Evolutionary conservation across 2,888 invertebrate species (phyloP), one percentile per base, ranked within the genome.

Genomic region (Oscheius sp.): DNA sequence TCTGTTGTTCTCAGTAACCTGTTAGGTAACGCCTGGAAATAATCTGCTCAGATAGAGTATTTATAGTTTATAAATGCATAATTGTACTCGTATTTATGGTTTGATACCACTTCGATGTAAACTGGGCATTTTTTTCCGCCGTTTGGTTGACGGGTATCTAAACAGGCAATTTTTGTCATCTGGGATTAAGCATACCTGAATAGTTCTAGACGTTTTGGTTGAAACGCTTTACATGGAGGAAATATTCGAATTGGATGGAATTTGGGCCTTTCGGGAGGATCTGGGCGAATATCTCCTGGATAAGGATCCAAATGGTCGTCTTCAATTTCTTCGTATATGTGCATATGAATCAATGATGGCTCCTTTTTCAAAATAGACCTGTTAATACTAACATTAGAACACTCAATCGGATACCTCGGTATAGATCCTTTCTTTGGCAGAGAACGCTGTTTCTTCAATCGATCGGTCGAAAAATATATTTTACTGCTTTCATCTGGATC

Each of bases 301-400:
- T 63, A 38, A 12, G 76, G 76, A 30, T 68, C 67, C 63, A 76
- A 49, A 49, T 74, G 70, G 56, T 76, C 76, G 14, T 73, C 72
- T 64, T 76, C 70, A 22, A 76, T 76, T 33, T 76, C 76, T 33
- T 76, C 76, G 49, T 76, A 76, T 59, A 76, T 76, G 41, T 68
- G 68, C 28, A 32, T 41, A 22, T 70, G 73, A 33, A 70, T 72
- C n/a, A 71, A 64, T 3, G 73, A 66, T 1, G 72, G 49, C 22
- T 71, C 71, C 22, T 67, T 67, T 33, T 76, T 76, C 17, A 76
- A 50, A 54, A 76, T 76, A 1, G 72, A 70, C 33, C 68, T 64
- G 14, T 24, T 30, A 56, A 26, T 20, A 44, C 14, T 4, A 9
- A 33, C 20, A 14, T 41, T 17, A 36, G 33, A 38, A 36, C 38